Evolutionary conservation across 1,140 invertebrate genomes (phyloP).

Genomic region (Drosophila novamexicana): DNA sequence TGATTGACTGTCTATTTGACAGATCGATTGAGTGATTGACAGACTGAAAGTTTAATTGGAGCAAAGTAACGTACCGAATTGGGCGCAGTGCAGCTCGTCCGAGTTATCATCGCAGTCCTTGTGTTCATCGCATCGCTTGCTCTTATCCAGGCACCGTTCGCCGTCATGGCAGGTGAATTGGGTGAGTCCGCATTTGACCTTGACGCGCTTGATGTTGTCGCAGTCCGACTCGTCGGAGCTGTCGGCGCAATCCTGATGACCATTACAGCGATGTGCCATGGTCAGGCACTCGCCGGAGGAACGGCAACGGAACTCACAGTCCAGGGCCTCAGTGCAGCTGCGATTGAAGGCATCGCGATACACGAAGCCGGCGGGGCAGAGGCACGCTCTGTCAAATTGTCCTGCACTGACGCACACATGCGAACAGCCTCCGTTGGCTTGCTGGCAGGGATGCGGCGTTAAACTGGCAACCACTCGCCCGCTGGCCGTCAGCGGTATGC

Average conservation of each 20-base stretch:
- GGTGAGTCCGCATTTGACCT: slow-evolving; percentile 85
- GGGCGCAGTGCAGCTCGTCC: slow-evolving; percentile 89
- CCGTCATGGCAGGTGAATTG: slow-evolving; percentile 87
- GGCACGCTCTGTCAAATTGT: slow-evolving; percentile 84
- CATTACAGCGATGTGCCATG: slow-evolving; percentile 88
- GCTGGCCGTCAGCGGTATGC: slow-evolving; percentile 58
- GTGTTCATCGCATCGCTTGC: slow-evolving; percentile 89
- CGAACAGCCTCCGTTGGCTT: slow-evolving; percentile 89
- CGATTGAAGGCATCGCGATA: slow-evolving; percentile 84
- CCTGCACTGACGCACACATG: slow-evolving; percentile 88
- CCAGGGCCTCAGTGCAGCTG: slow-evolving; percentile 85
- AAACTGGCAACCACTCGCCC: slow-evolving; percentile 20
- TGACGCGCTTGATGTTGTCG: slow-evolving; percentile 59
- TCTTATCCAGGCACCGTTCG: slow-evolving; percentile 82
- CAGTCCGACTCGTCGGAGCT: slow-evolving; percentile 89
- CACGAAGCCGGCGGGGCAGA: slow-evolving; percentile 87
- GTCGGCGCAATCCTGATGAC: slow-evolving; percentile 88
- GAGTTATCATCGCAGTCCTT: slow-evolving; percentile 91
- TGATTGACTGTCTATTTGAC: no score
- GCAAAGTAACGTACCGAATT: slow-evolving; percentile 63
- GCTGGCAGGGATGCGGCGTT: slow-evolving; percentile 86
- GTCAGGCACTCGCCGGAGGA: slow-evolving; percentile 88
- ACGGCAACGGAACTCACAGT: slow-evolving; percentile 86
- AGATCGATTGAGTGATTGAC: neutral
- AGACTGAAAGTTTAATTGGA: neutral